Base-by-base conservation (phyloP, 1,140 invertebrate species). In the Drosophila sp. region DNA sequence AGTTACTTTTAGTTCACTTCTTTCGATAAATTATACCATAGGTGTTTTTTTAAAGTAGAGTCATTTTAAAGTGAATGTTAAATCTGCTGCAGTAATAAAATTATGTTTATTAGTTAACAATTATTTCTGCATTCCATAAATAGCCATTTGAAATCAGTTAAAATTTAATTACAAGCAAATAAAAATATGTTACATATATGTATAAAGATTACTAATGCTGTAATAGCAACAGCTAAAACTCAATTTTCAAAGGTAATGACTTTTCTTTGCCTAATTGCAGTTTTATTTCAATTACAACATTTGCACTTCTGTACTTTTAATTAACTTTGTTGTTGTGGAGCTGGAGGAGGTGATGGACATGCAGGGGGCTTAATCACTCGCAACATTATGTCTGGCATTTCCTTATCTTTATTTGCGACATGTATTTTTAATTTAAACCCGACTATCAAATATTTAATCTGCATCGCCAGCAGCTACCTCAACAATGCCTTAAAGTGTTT, bases 341-440 rank as follows among this genome's bases (percentile, higher is more conserved):
- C n/a, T n/a, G n/a, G n/a, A n/a, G n/a, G 43, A 38, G 58, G 41
- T n/a, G 27, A 53, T 27, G 2, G 56, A 38, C 1, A 36, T 50
- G 36, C 0, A 9, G 11, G 27, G n/a, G 59, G 45, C n/a, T 34
- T 38, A 45, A 59, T 40, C 46, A 16, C 11, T 51, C 46, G 9
- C 46, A 41, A 14, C 40, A 32, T 53, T 8, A 14, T 67, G 70
- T 46, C 29, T 72, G 70, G 46, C 48, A 53, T 54, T 61, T 61
- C 69, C 66, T 72, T 87, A 86, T 81, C 78, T 86, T 66, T 72
- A 87, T 87, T 72, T 80, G 66, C 75, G 51, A 78, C 78, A 78
- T 76, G 66, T 80, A 75, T 69, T 81, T 86, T 46, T 46, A 69
- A 78, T 78, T 84, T 80, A 59, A 78, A 74, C 72, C 41, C 62